A percentile compares a stretch with the other conserved stretches of the same genome.
Conservation (phyloP, 2,113 vertebrate genomes). For the Cricetomys ansorgei region DNA sequence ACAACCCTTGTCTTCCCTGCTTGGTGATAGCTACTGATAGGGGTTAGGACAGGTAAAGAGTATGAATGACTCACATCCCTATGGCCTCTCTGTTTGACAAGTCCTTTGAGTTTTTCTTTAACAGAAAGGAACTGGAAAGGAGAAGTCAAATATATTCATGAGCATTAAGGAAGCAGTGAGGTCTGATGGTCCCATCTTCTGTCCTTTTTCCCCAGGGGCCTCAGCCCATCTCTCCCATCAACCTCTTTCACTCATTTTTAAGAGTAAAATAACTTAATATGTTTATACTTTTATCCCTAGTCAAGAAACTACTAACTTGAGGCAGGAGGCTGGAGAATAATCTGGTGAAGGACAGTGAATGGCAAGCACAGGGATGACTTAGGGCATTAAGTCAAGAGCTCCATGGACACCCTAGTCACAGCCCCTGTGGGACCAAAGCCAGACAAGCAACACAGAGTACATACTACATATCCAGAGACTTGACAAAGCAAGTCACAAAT, state of each 20-base stretch:
- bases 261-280: neutral
- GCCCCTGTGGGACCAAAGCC: neutral
- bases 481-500: neutral
- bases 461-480: neutral
- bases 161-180: slow-evolving; percentile 23
- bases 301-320: neutral
- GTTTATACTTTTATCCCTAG: neutral
- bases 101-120: neutral
- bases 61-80: neutral
- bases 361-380: neutral
- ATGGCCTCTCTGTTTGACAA: neutral
- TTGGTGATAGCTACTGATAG: neutral
- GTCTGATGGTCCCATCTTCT: neutral
- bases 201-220: neutral
- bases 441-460: neutral
- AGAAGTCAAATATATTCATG: slow-evolving; percentile 57
- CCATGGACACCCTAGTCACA: neutral
- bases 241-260: neutral
- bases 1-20: neutral
- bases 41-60: neutral
- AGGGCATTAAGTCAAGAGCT: neutral
- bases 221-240: neutral
- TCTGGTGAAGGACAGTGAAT: neutral
- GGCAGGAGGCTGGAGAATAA: neutral
- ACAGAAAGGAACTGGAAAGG: slow-evolving; percentile 43